A percentile compares a stretch with the other conserved stretches of the same genome.
phyloP scores from a whole-genome alignment of 2,797 vertebrate species.

The Sarcophilus harrisii region DNA sequence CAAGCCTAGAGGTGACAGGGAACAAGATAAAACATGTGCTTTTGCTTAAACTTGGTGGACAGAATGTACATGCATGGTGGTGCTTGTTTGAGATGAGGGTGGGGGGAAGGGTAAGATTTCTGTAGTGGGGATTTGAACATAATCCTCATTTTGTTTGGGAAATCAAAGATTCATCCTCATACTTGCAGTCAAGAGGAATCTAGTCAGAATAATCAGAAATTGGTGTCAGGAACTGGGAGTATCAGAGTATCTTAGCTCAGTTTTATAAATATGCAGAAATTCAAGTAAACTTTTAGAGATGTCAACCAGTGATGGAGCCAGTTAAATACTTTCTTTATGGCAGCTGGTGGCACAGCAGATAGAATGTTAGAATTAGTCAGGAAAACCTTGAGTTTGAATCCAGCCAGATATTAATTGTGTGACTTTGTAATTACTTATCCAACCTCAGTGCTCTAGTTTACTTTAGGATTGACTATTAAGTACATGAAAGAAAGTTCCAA shows the following conservation, averaged over 20 bases:
- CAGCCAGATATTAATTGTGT: neutral
- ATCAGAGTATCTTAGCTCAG: neutral
- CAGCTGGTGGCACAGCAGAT: neutral
- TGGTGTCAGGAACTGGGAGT: neutral
- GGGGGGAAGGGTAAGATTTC: neutral
- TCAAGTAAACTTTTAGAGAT: neutral
- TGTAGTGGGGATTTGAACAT: conserved; percentile 42
- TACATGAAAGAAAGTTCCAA: neutral
- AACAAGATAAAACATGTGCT: neutral
- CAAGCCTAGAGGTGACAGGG: neutral
- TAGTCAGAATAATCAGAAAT: conserved; percentile 15
- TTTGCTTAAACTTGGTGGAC: conserved; percentile 11
- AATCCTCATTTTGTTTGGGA: conserved; percentile 44
- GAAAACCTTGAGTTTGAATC: neutral
- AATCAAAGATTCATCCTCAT: conserved; percentile 39
- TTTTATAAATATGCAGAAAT: neutral
- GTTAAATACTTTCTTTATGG: neutral
- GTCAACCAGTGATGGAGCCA: neutral
- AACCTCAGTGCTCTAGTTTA: neutral
- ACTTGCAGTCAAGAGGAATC: conserved; percentile 34
- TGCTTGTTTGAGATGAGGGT: neutral
- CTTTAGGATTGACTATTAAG: neutral
- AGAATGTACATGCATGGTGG: neutral
- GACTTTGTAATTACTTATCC: neutral
- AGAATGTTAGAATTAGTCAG: neutral